These are phyloP conservation scores for Odobenus rosmarus DNA, from an alignment of 2,113 vertebrate genomes.

Conservation along the genomic window DNA sequence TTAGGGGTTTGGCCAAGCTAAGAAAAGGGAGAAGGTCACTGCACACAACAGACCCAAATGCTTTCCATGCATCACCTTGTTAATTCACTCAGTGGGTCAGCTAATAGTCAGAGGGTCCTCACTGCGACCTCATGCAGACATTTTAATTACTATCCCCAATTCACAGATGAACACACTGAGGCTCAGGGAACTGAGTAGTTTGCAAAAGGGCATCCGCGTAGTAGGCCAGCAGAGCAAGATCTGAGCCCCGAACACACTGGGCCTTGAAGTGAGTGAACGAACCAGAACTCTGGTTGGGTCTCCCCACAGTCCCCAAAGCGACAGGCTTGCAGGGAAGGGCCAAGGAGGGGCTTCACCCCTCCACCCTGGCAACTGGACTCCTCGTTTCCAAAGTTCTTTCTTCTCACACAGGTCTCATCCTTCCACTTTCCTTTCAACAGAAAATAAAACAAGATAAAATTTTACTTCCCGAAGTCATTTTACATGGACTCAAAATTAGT, in stretches of 20 bases:
- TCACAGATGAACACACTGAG: background rate
- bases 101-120: background rate
- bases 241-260: background rate
- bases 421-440: background rate
- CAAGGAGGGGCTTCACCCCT: accelerated
- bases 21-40: accelerated
- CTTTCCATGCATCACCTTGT: accelerated
- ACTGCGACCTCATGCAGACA: background rate
- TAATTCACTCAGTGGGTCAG: background rate
- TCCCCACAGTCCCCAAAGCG: background rate
- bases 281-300: background rate
- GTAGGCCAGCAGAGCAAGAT: background rate
- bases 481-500: background rate
- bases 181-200: background rate
- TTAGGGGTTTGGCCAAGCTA: background rate
- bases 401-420: background rate
- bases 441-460: background rate
- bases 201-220: background rate
- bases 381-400: background rate
- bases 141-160: background rate
- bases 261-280: background rate
- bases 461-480: background rate
- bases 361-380: background rate
- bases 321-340: background rate
- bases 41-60: background rate